Base-by-base conservation (phyloP, 2,113 vertebrate species). In the Terrapene triunguis region DNA sequence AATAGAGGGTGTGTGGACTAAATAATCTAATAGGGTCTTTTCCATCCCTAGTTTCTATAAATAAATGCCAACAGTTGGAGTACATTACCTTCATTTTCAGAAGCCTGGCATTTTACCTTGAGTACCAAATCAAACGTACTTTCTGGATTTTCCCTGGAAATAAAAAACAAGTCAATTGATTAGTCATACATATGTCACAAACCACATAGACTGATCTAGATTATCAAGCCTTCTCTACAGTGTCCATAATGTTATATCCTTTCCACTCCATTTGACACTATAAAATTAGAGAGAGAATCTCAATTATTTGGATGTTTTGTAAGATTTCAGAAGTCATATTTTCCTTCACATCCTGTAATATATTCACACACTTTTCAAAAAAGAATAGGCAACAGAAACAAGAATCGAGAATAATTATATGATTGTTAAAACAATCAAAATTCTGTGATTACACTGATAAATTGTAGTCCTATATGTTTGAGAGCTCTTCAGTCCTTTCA, bases 101-200 rank as follows among this genome's bases (percentile, higher is more conserved):
- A 98, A 65, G 98, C 59, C 55, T 99, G 99, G 93, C 99, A 99
- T 85, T 98, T 98, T 98, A 99, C 99, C 97, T 99, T 99, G 95
- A 99, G 92, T 74, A 99, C 98, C 98, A 99, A 98, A 98, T 99
- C 99, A 98, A 99, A 99, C 22, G 99, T 99, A 98, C 99, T 99
- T 89, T 99, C 99, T 96, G 99, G 99, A 97, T 99, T 99, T 98
- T 99, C 99, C 98, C 99, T 99, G 96, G 88, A 98, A 97, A 7
- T 92, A 92, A 86, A 95, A 96, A 32, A 96, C 44, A 94, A 95
- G 5, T 44, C 35, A 32, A 27, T 27, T 76, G 11, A 83, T 94
- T 93, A 96, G 84, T 53, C 22, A 84, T 2, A 74, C 29, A 85
- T 76, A 87, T 57, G 35, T 93, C 76, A 53, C 79, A 35, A n/a